Evolutionary conservation across 2,797 vertebrate genomes (phyloP).

Genomic region (Acipenser transmontanus): DNA sequence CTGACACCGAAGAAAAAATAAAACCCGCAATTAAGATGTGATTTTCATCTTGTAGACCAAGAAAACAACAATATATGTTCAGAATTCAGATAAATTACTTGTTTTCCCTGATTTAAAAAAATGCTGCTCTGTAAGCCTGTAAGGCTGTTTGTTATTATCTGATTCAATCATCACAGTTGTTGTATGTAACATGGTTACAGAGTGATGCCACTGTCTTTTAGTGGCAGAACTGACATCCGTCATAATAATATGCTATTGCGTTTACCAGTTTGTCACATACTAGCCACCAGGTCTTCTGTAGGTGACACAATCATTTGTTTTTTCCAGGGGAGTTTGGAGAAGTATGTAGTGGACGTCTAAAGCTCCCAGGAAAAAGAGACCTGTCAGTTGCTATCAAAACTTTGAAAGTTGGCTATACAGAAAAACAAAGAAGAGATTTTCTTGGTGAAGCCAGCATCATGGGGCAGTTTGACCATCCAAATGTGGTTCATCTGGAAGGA

Average conservation of each 20-base stretch:
- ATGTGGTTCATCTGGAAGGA: conserved; percentile 93
- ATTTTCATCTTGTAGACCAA: conserved; percentile 27
- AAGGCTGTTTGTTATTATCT: background rate
- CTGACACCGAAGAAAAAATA: conserved; percentile 48
- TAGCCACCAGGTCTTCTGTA: conserved; percentile 21
- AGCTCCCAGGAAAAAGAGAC: conserved; percentile 91
- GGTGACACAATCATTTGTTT: conserved; percentile 22
- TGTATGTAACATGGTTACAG: conserved; percentile 44
- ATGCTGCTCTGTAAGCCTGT: background rate
- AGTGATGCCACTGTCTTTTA: conserved; percentile 42
- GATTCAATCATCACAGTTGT: background rate
- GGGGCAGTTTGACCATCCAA: conserved; percentile 97
- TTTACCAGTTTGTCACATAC: conserved; percentile 42
- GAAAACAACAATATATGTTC: background rate
- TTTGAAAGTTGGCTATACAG: conserved; percentile 92
- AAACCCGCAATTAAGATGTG: conserved; percentile 54
- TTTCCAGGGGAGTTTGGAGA: conserved; percentile 91
- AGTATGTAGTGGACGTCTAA: conserved; percentile 91
- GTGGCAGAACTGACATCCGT: conserved; percentile 48
- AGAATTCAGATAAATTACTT: conserved; percentile 51
- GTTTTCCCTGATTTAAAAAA: conserved; percentile 44
- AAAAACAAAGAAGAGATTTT: conserved; percentile 94
- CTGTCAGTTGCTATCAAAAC: conserved; percentile 94
- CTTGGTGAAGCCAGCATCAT: conserved; percentile 97
- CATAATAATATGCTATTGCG: conserved; percentile 24